Evolutionary conservation across 1,140 invertebrate genomes (phyloP).

Genomic region (Wasmannia auropunctata): DNA sequence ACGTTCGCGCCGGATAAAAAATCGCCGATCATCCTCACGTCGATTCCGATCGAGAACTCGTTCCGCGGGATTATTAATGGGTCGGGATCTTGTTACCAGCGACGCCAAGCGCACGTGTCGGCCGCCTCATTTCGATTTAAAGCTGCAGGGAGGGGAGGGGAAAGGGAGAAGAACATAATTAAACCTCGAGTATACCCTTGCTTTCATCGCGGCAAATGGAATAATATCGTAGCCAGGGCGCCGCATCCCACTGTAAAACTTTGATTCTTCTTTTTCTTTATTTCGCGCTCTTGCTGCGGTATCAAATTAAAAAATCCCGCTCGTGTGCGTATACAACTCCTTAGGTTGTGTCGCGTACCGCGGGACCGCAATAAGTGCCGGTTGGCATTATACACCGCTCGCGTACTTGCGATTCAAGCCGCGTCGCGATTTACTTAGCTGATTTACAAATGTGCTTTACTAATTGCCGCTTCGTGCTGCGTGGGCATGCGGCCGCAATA

Average conservation of each 20-base stretch:
- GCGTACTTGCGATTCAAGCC: conserved; percentile 32
- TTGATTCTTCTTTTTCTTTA: not conserved
- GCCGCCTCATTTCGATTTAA: conserved; percentile 3
- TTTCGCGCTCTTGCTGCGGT: not conserved
- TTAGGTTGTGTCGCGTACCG: conserved; percentile 20
- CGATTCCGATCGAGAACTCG: conserved; percentile 18
- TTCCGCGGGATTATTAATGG: conserved; percentile 58
- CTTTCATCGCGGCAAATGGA: not conserved
- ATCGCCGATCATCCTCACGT: conserved; percentile 1
- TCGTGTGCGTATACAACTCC: conserved; percentile 10
- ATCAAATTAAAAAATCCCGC: conserved; percentile 16
- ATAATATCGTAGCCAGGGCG: not conserved
- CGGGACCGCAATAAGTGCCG: conserved; percentile 11
- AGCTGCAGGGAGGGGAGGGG: too few species aligned
- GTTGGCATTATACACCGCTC: conserved; percentile 20
- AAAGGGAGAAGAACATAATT: conserved; percentile 7
- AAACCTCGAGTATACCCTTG: not conserved
- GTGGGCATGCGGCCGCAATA: conserved; percentile 53
- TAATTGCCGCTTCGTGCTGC: conserved; percentile 42
- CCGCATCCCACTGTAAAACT: not conserved
- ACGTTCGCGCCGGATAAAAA: not conserved
- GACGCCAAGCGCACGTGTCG: not conserved
- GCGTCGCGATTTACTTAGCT: conserved; percentile 47
- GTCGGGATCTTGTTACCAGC: conserved; percentile 47
- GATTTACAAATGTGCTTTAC: conserved; percentile 54